Evolutionary conservation across 2,888 invertebrate species (phyloP).

Genomic region (Phymatocera aterrima): DNA sequence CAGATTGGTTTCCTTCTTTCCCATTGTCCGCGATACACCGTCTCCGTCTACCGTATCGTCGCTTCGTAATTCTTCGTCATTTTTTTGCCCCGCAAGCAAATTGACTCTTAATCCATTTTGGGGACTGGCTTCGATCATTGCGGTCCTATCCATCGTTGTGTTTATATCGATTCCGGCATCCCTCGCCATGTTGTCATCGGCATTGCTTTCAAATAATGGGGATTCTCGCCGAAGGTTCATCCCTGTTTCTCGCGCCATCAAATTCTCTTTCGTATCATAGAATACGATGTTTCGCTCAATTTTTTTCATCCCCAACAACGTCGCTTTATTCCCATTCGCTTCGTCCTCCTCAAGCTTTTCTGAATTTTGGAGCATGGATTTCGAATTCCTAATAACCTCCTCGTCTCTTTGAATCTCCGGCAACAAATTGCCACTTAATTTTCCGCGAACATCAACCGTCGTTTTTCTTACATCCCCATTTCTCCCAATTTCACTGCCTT

Average conservation of each 20-base stretch:
- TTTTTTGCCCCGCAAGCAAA: not conserved
- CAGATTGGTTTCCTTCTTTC: not conserved
- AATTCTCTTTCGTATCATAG: not conserved
- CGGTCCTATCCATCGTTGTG: not conserved
- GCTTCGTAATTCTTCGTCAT: not conserved
- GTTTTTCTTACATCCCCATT: not conserved
- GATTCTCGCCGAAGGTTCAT: not conserved
- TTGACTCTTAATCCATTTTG: conserved; percentile 12
- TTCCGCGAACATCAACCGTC: not conserved
- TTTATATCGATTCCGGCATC: not conserved
- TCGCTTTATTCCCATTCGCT: not conserved
- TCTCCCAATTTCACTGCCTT: not conserved
- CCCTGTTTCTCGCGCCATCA: not conserved
- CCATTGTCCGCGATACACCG: not conserved
- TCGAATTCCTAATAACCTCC: not conserved
- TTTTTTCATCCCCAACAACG: not conserved
- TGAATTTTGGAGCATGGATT: not conserved
- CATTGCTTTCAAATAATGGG: not conserved
- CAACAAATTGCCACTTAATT: not conserved
- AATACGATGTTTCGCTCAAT: not conserved
- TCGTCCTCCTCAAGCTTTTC: not conserved
- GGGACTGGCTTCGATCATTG: not conserved
- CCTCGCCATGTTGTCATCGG: not conserved
- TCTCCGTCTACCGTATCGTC: not conserved
- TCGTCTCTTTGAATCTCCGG: not conserved